Evolutionary conservation across 2,113 vertebrate species (phyloP), one percentile per base, ranked within the genome.

Genomic region (Misgurnus mizolepis): DNA sequence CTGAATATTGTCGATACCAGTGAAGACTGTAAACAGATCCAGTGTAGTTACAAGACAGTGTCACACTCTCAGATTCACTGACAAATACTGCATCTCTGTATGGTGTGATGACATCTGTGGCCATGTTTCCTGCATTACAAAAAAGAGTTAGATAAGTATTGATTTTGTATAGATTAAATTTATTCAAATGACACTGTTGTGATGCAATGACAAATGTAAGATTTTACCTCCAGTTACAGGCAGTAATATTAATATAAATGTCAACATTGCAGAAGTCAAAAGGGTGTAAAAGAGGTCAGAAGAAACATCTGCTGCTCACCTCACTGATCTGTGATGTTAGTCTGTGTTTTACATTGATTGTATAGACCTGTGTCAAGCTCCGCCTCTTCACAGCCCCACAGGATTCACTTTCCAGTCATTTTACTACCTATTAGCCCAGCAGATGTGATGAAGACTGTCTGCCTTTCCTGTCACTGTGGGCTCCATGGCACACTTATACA

Each of bases 1-100:
- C 53, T 62, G 71, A 18, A 18, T 76, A 65, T 47, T 83, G 82
- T 0, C 50, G 82, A 74, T 80, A 83, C 82, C 82, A 83, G 45
- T 83, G 49, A 34, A 80, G 67, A 77, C 40, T 10, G 0, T 80
- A 12, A 18, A 15, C n/a, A 40, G 45, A 45, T n/a, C 5, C 18
- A 15, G 3, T 53, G 9, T 81, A 77, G 4, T 62, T 76, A 74
- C 82, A 84, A 62, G 71, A 76, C 10, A 80, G 56, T 56, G 7
- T 56, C 5, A 43, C 77, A 53, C 12, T 55, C 39, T 64, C 47
- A 7, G 41, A 40, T 22, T 80, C 56, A 3, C n/a, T 5, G 17
- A 9, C 45, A 40, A 40, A 39, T 41, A 1, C 4, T 53, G 15
- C 22, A 18, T 41, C 47, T 41, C 56, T 71, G 58, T 45, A 10